A percentile compares a stretch with the other conserved stretches of the same genome.
phyloP scores from a whole-genome alignment of 2,113 vertebrate genomes.

The Galemys pyrenaicus region DNA sequence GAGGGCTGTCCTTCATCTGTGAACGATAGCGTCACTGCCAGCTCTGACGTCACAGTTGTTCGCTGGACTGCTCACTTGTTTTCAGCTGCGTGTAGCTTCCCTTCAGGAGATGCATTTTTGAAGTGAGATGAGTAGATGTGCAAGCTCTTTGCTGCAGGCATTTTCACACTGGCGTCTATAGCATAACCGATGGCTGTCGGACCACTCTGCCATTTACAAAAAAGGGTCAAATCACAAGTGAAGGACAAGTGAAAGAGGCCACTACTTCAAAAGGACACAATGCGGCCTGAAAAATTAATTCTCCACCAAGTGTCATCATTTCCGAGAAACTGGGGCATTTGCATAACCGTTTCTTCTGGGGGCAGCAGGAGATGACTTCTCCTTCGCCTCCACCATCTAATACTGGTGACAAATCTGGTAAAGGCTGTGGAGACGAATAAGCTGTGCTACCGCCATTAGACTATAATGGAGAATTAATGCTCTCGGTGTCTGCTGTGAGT shows the following conservation, averaged over 20 bases:
- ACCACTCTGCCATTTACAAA: background rate
- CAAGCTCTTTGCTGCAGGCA: background rate
- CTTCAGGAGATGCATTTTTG: background rate
- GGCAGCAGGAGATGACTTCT: background rate
- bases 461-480: background rate
- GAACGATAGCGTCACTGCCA: background rate
- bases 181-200: too few species aligned
- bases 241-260: background rate
- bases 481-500: background rate
- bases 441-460: background rate
- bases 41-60: background rate
- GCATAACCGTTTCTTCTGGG: background rate
- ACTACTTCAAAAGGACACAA: background rate
- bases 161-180: too few species aligned
- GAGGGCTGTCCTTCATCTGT: background rate
- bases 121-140: background rate
- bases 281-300: background rate
- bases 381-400: background rate
- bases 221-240: background rate
- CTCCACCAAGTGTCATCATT: background rate
- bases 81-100: background rate
- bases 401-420: background rate
- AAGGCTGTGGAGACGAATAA: background rate
- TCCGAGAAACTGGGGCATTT: background rate
- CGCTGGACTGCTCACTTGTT: background rate